phyloP scores from a whole-genome alignment of 2,113 vertebrate genomes.

The Bos javanicus region DNA sequence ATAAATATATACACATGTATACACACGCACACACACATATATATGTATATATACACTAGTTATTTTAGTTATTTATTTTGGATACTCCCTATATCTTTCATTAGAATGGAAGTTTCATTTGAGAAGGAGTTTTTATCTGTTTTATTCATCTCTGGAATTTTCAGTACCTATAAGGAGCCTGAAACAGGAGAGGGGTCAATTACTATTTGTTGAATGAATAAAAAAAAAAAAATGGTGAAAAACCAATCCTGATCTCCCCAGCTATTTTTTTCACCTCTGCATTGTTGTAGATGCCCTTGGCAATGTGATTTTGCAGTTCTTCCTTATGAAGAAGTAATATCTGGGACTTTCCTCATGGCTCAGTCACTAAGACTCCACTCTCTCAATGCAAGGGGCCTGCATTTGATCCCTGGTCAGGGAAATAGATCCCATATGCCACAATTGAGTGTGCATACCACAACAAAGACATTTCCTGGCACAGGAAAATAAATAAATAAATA shows the following conservation, averaged over 20 bases:
- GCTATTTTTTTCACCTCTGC: not conserved
- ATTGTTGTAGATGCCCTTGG: not conserved
- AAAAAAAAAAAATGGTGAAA: not conserved
- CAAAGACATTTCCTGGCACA: not conserved
- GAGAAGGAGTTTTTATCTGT: not conserved
- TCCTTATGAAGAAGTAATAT: not conserved
- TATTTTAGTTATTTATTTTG: not conserved
- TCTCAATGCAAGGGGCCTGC: not conserved
- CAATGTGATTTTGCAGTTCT: not conserved
- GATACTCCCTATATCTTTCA: not conserved
- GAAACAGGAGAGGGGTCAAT: not conserved
- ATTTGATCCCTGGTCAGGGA: not conserved
- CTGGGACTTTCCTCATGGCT: not conserved
- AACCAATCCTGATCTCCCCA: not conserved
- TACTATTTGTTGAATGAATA: not conserved
- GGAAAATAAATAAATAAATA: not conserved
- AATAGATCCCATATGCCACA: not conserved
- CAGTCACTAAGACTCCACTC: not conserved
- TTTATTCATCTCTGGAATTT: not conserved
- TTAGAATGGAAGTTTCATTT: not conserved
- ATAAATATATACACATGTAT: not conserved
- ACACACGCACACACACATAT: no score
- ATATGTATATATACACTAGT: not conserved
- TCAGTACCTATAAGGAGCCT: not conserved
- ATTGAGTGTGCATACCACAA: not conserved